A percentile compares a stretch with the other conserved stretches of the same genome.
Conservation (phyloP, 2,888 invertebrate genomes). For the Catocala sponsa region DNA sequence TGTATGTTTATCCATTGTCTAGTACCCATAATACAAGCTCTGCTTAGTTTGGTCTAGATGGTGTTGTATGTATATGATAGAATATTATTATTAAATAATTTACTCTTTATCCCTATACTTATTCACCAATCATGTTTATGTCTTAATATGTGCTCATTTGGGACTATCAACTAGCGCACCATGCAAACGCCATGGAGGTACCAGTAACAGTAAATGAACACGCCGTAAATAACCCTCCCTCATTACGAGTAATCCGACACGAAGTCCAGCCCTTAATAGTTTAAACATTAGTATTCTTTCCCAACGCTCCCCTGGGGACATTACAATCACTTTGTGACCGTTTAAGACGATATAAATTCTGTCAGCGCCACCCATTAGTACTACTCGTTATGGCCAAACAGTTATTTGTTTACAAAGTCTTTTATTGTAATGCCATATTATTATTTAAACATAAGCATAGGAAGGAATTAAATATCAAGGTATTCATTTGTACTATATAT, state of each 20-base stretch:
- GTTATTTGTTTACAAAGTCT: conserved; percentile 4
- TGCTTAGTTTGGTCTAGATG: too few relatives aligned
- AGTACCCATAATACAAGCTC: too few relatives aligned
- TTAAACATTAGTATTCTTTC: conserved; percentile 49
- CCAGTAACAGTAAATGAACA: conserved; percentile 11
- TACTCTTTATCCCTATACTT: too few relatives aligned
- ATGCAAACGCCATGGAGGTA: not conserved
- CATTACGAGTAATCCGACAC: conserved; percentile 23
- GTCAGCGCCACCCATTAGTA: conserved; percentile 30
- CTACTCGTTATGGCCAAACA: conserved; percentile 6
- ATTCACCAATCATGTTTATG: too few relatives aligned
- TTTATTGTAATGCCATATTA: not conserved
- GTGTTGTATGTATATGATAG: too few relatives aligned
- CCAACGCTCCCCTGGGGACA: conserved; percentile 21
- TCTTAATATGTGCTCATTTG: not conserved
- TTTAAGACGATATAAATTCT: conserved; percentile 45
- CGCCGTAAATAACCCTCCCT: conserved; percentile 8
- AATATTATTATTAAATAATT: too few relatives aligned
- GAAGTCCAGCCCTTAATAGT: conserved; percentile 37
- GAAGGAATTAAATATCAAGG: too few relatives aligned
- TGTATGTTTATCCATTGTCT: too few relatives aligned
- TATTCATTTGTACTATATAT: too few relatives aligned
- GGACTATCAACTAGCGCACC: not conserved
- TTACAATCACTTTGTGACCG: conserved; percentile 48
- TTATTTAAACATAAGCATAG: too few relatives aligned